These are phyloP conservation scores for Microctenopoma lineatum DNA, from an alignment of 2,797 vertebrate species.

Conservation along the genomic window DNA sequence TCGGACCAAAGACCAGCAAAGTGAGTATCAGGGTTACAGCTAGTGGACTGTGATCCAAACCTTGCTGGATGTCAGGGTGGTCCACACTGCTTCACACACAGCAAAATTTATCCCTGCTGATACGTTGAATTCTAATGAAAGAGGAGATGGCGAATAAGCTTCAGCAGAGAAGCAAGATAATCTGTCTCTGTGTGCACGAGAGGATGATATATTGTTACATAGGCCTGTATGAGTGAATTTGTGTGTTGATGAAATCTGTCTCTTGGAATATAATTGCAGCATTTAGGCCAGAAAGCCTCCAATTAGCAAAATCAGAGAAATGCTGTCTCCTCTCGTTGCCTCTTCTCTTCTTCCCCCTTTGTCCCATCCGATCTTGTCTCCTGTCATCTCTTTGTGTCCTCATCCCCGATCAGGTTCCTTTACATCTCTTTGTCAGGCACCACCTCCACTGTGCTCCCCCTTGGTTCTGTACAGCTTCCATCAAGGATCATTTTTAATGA, in stretches of 20 bases:
- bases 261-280: constrained; percentile 29
- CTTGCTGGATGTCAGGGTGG: too few relatives aligned
- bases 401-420: constrained; percentile 20
- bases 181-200: background rate
- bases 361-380: background rate
- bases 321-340: constrained; percentile 12
- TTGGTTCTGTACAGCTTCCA: constrained; percentile 31
- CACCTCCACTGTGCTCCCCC: constrained; percentile 5
- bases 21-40: background rate
- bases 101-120: too few relatives aligned
- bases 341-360: background rate
- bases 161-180: too few relatives aligned
- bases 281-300: constrained; percentile 48
- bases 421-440: constrained; percentile 14
- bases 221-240: background rate
- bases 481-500: constrained; percentile 61
- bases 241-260: constrained; percentile 21
- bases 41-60: background rate
- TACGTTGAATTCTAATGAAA: background rate
- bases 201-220: background rate
- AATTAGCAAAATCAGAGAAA: constrained; percentile 46
- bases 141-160: background rate
- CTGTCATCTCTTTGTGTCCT: constrained; percentile 12
- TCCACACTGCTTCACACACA: too few relatives aligned
- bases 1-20: background rate